Base-by-base conservation (phyloP, 2,888 invertebrate genomes). In the Microctonus aethiopoides region DNA sequence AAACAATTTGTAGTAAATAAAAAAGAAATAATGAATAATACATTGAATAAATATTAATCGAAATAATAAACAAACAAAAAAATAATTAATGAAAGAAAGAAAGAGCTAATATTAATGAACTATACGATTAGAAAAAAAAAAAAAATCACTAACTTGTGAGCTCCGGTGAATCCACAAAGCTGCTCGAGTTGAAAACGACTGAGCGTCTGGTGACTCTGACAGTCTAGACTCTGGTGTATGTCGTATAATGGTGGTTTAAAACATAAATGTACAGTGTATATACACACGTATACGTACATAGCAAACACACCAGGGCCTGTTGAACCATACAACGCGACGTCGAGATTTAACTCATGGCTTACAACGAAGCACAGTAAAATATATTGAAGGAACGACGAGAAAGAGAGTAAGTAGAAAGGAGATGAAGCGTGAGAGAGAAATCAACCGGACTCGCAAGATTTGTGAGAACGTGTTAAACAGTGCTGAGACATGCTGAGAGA, bases 341-440 rank as follows among this genome's bases (percentile, higher is more conserved):
- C n/a, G 62, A 62, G 63, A 69, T 26, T 59, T 52, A 54, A 41
- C 20, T 68, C 36, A 51, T 65, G 61, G 67, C 39, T 67, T 56
- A 63, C 57, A 67, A 59, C 66, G 62, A 70, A 67, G 52, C 36
- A 32, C 26, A 29, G 26, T 51, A 11, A 16, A 22, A 52, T 52
- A 24, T 52, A 52, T 24, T 36, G 64, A 54, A 39, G 20, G 22
- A 1, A 10, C n/a, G n/a, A n/a, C n/a, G 62, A 59, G 39, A 46
- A 36, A 65, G 68, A 72, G 70, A 70, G 59, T 64, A 57, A n/a
- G n/a, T n/a, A n/a, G 70, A 39, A 67, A 51, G 65, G 66, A 65
- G 16, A 72, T 52, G 61, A 65, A 72, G 65, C 67, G 24, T 39
- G 67, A 70, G 66, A 68, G 26, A 66, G 46, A 61, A 46, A n/a